Conservation (phyloP, 2,113 vertebrate genomes). For the Cynoglossus semilaevis region DNA sequence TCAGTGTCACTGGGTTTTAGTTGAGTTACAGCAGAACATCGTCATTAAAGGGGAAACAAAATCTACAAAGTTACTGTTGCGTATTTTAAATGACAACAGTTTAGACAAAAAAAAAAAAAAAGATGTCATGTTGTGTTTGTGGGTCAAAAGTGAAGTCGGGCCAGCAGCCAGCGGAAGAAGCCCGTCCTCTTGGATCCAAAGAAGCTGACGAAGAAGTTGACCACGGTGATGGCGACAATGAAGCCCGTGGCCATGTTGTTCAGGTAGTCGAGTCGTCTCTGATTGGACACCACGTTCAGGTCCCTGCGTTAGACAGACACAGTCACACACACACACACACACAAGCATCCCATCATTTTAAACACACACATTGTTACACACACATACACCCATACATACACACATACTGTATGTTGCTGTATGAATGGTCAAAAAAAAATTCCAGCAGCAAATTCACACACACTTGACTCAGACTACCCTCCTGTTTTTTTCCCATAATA, state of each 20-base stretch:
- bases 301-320: slow-evolving; percentile 67
- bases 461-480: slow-evolving; percentile 9
- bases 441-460: slow-evolving; percentile 7
- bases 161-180: slow-evolving; percentile 74
- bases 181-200: slow-evolving; percentile 72
- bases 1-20: slow-evolving; percentile 39
- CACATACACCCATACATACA: no score
- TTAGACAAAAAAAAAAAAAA: background rate
- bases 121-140: background rate
- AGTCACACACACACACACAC: slow-evolving; percentile 37
- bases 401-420: no score
- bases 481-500: slow-evolving; percentile 10
- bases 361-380: slow-evolving; percentile 37
- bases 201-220: slow-evolving; percentile 73
- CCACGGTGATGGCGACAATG: slow-evolving; percentile 63
- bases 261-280: slow-evolving; percentile 71
- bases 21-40: no score
- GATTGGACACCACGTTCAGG: slow-evolving; percentile 73
- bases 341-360: slow-evolving; percentile 47
- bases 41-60: no score
- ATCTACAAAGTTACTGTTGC: no score
- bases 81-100: no score
- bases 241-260: slow-evolving; percentile 68
- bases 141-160: slow-evolving; percentile 69
- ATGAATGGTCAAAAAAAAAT: no score